A percentile compares a stretch with the other conserved stretches of the same genome.
phyloP scores from a whole-genome alignment of 2,113 vertebrate species.

The Motacilla tschutschensis region DNA sequence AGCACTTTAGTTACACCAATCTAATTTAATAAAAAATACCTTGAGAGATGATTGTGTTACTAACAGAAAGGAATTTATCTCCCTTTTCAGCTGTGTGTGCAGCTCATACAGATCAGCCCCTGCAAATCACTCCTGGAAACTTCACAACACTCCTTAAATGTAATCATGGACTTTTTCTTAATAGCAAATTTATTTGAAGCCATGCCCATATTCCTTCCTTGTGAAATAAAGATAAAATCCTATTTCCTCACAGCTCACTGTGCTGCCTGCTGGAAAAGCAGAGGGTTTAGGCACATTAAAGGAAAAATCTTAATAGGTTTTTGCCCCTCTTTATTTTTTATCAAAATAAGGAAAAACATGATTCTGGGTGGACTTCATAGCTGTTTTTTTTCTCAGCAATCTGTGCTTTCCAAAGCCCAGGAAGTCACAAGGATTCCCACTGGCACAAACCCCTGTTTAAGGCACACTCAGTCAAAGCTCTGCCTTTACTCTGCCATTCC shows the following conservation, averaged over 20 bases:
- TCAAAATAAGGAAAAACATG: neutral
- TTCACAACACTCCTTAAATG: neutral
- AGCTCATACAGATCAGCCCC: neutral
- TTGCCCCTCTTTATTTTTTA: neutral
- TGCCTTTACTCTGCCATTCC: neutral
- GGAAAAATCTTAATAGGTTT: neutral
- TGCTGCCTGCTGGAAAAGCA: neutral
- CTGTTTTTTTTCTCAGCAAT: neutral
- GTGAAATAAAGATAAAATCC: neutral
- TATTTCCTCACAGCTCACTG: neutral
- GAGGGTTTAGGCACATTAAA: neutral
- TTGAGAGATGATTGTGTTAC: conserved; percentile 4
- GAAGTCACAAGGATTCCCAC: neutral
- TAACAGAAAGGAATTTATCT: conserved; percentile 10
- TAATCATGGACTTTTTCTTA: neutral
- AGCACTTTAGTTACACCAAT: conserved; percentile 1
- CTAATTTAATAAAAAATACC: conserved; percentile 35
- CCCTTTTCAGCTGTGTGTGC: neutral
- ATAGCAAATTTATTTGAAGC: neutral
- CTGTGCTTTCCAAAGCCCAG: neutral
- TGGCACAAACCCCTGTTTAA: neutral
- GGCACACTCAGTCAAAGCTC: neutral
- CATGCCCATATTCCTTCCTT: neutral
- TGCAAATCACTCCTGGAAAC: neutral
- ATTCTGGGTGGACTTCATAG: neutral